phyloP scores from a whole-genome alignment of 2,888 invertebrate genomes.

The Limnephilus marmoratus region DNA sequence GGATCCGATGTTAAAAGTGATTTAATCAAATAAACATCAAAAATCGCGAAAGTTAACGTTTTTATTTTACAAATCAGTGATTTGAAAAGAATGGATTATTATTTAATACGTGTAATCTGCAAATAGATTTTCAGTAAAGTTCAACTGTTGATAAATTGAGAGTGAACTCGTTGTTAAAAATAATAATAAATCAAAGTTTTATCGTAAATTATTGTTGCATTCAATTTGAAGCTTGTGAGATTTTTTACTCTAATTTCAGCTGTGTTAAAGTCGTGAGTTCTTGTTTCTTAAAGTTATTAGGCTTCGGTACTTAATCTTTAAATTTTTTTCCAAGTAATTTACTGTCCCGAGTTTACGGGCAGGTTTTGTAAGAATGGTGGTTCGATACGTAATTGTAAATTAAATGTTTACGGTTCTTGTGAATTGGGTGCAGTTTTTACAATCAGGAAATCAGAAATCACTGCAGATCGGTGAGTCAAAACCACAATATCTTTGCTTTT shows the following conservation, averaged over 20 bases:
- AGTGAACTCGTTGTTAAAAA: background rate
- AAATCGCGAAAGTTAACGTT: background rate
- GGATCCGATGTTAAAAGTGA: background rate
- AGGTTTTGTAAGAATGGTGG: background rate
- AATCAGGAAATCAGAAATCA: background rate
- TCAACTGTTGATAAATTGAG: background rate
- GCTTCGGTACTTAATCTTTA: background rate
- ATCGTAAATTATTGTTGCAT: background rate
- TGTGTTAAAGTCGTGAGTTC: conserved; percentile 13
- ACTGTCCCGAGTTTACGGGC: background rate
- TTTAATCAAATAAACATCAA: background rate
- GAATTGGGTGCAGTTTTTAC: conserved; percentile 20
- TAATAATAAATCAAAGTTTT: background rate
- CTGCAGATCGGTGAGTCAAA: background rate
- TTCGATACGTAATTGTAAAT: background rate
- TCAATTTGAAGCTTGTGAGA: background rate
- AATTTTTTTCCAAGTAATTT: background rate
- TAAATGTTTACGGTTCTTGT: background rate
- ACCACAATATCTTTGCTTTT: background rate
- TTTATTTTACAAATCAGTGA: background rate
- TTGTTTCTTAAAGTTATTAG: background rate
- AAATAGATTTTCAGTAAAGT: background rate
- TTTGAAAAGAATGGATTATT: background rate
- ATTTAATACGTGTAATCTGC: background rate
- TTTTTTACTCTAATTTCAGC: background rate